Percentiles rank a stretch among this genome's conserved stretches.
Evolutionary conservation across 2,888 invertebrate species (phyloP).

Genomic region (Kuschelorhynchus macadamiae): DNA sequence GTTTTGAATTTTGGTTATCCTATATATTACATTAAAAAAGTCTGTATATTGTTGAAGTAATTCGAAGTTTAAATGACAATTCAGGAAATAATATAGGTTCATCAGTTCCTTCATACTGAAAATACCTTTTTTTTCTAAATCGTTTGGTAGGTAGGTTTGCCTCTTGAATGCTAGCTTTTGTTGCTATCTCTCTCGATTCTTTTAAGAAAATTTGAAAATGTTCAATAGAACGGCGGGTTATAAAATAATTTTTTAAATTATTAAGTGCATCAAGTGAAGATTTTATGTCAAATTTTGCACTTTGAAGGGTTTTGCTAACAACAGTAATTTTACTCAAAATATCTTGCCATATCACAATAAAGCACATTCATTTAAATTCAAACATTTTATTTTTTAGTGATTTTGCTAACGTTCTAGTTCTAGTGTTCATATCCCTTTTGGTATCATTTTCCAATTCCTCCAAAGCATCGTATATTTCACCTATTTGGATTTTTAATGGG

Average conservation of each 20-base stretch:
- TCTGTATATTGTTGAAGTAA: background rate
- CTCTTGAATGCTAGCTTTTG: background rate
- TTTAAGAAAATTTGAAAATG: constrained; percentile 2
- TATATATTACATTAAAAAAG: background rate
- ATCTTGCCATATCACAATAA: constrained; percentile 8
- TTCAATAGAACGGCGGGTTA: background rate
- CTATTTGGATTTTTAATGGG: constrained; percentile 5
- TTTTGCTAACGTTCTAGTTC: constrained; percentile 8
- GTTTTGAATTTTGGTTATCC: constrained; percentile 1
- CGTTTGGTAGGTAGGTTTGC: background rate
- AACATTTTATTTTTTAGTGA: constrained; percentile 6
- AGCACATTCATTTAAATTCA: constrained; percentile 14
- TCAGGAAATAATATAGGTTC: background rate
- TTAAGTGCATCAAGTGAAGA: background rate
- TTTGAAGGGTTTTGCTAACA: constrained; percentile 13
- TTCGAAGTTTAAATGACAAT: constrained; percentile 2
- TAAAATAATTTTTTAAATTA: constrained; percentile 3
- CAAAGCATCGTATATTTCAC: constrained; percentile 5
- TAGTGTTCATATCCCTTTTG: background rate
- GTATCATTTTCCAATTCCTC: background rate
- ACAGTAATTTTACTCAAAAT: constrained; percentile 17
- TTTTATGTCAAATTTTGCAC: constrained; percentile 6
- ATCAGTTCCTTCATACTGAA: constrained; percentile 4
- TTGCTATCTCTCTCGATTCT: background rate
- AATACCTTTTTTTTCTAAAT: background rate